Percentiles rank a stretch among this genome's conserved stretches.
These are phyloP conservation scores for Urocitellus parryii DNA, from an alignment of 2,113 vertebrate genomes.

Conservation along the genomic window DNA sequence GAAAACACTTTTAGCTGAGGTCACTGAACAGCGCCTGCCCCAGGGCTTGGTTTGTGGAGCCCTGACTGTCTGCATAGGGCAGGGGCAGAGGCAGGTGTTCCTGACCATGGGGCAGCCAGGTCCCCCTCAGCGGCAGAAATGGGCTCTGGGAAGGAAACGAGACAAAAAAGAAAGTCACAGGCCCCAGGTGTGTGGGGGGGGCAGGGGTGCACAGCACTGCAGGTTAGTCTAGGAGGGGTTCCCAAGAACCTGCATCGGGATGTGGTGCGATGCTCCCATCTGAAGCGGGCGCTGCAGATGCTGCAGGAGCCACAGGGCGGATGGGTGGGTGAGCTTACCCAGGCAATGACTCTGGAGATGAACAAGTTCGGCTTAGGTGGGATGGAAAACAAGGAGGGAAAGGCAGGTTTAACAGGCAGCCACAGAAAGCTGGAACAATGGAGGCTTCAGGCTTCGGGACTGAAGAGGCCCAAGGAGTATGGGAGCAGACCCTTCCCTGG, in stretches of 20 bases:
- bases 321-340: constrained; percentile 88
- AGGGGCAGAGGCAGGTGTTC: accelerated
- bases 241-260: too few relatives aligned
- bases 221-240: too few relatives aligned
- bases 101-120: accelerated
- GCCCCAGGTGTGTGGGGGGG: too few relatives aligned
- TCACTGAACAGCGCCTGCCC: background rate
- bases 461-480: too few relatives aligned
- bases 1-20: background rate
- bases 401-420: background rate
- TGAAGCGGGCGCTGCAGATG: too few relatives aligned
- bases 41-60: accelerated
- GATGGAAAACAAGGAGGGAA: constrained; percentile 85
- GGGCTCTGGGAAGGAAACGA: accelerated
- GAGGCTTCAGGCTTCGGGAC: too few relatives aligned
- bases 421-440: too few relatives aligned
- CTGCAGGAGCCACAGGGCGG: background rate
- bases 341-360: constrained; percentile 96
- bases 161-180: too few relatives aligned
- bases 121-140: accelerated
- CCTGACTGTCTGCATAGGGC: background rate
- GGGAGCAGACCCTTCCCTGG: background rate
- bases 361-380: constrained; percentile 93
- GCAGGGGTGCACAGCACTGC: too few relatives aligned
- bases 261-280: too few relatives aligned